Evolutionary conservation across 1,140 invertebrate species (phyloP).

Genomic region (Cydia pomonella): DNA sequence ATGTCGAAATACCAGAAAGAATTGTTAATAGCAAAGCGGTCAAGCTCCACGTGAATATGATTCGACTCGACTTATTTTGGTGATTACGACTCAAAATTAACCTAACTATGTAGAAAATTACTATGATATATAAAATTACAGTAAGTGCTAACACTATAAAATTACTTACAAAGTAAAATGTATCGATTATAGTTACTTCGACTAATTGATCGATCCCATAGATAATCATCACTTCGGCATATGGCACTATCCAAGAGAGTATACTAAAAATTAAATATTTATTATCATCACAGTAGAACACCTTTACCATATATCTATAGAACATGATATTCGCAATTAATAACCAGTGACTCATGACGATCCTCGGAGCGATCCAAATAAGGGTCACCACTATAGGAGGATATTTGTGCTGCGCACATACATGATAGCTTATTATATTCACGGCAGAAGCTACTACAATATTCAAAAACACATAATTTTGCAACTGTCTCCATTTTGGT

Average conservation of each 20-base stretch:
- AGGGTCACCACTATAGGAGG: not conserved
- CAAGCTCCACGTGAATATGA: not conserved
- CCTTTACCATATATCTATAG: not conserved
- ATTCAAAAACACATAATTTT: not conserved
- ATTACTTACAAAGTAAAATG: not conserved
- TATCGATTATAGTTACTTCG: not conserved
- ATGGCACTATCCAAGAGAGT: constrained; percentile 1
- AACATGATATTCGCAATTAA: not conserved
- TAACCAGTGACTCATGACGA: not conserved
- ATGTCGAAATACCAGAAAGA: not conserved
- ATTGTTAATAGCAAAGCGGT: not conserved
- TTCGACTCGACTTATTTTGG: not conserved
- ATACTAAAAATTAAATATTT: not conserved
- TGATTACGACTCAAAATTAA: not conserved
- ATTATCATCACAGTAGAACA: not conserved
- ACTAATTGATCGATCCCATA: not conserved
- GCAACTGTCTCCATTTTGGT: not conserved
- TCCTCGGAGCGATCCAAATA: not conserved
- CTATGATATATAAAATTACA: not conserved
- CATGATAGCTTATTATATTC: not conserved
- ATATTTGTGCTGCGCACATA: not conserved
- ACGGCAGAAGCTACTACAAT: not conserved
- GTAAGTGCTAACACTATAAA: not conserved
- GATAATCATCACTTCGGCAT: not conserved
- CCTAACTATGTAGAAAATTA: not conserved